Evolutionary conservation across 2,113 vertebrate genomes (phyloP), one percentile per base, ranked within the genome.

Genomic region (Thermophis baileyi): DNA sequence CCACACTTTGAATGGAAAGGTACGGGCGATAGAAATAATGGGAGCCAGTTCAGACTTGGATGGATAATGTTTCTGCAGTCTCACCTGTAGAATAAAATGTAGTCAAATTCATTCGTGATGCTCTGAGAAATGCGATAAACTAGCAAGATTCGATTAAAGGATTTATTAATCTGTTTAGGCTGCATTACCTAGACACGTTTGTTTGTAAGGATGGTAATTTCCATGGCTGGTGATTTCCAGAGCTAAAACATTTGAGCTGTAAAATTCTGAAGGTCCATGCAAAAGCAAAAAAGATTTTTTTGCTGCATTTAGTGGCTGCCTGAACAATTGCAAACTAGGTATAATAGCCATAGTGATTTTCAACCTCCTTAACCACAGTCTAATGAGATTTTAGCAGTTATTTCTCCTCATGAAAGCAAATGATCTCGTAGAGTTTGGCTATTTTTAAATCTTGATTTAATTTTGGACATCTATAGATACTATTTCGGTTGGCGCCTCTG

Each of bases 1-100:
- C 96, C 97, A 97, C 94, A 99, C 99, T 12, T 95, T 97, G 53
- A 98, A 99, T 96, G 99, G 99, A 95, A 99, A 99, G 98, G 99
- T 99, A 97, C 49, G 81, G 20, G 4, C n/a, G 20, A 20, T 12
- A 11, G 7, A 89, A 50, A 16, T 53, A 88, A 22, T 9, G 69
- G 69, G 35, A 6, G 16, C 16, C 69, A 20, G 16, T 9, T 40
- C 35, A 81, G 20, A 81, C 16, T 20, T 40, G 69, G 69, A 40
- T 40, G 16, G 2, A 20, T 10, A 87, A 0, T 24, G 1, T 90
- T 10, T 40, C 6, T 54, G 2, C 4, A 24, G 14, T 14, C 49
- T 30, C 25, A 8, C n/a, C 27, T 20, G 40, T 55, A 30, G 35
- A 44, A 24, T 47, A 92, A 30, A 69, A 55, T 35, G 27, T 85